Evolutionary conservation across 2,888 invertebrate genomes (phyloP).

Genomic region (Hemaris fuciformis): DNA sequence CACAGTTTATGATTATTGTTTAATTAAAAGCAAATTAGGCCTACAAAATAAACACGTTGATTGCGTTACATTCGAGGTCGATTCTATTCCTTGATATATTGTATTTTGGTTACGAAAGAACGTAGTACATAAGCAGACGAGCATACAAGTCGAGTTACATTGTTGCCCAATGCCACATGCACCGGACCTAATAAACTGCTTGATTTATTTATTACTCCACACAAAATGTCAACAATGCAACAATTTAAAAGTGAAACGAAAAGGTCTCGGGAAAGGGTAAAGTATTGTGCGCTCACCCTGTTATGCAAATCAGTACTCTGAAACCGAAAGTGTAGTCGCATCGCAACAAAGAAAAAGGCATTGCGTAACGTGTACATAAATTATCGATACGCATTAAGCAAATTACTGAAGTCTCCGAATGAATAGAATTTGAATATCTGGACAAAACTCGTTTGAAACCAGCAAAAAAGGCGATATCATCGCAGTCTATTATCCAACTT

Average conservation of each 20-base stretch:
- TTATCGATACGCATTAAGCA: constrained; percentile 75
- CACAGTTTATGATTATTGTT: constrained; percentile 71
- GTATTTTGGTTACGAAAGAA: not conserved
- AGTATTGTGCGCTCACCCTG: constrained; percentile 64
- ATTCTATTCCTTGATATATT: not conserved
- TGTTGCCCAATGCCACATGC: constrained; percentile 57
- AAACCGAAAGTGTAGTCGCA: constrained; percentile 71
- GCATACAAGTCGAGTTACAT: constrained; percentile 53
- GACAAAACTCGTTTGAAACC: constrained; percentile 51
- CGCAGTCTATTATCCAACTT: constrained; percentile 47
- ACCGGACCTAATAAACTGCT: constrained; percentile 64
- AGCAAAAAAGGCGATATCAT: constrained; percentile 57
- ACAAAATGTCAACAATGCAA: constrained; percentile 75
- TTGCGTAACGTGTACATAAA: constrained; percentile 75
- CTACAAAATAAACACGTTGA: constrained; percentile 38
- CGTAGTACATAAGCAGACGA: constrained; percentile 24
- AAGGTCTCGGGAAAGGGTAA: constrained; percentile 70
- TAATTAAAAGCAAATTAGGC: constrained; percentile 67
- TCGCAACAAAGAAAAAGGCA: constrained; percentile 50
- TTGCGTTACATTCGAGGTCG: not conserved
- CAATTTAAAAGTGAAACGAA: constrained; percentile 75
- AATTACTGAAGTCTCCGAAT: constrained; percentile 57
- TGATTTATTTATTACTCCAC: constrained; percentile 78
- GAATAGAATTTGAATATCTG: constrained; percentile 46
- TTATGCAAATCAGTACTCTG: constrained; percentile 79